These are phyloP conservation scores for Babyrousa celebensis DNA, from an alignment of 2,797 vertebrate genomes.

Conservation along the genomic window DNA sequence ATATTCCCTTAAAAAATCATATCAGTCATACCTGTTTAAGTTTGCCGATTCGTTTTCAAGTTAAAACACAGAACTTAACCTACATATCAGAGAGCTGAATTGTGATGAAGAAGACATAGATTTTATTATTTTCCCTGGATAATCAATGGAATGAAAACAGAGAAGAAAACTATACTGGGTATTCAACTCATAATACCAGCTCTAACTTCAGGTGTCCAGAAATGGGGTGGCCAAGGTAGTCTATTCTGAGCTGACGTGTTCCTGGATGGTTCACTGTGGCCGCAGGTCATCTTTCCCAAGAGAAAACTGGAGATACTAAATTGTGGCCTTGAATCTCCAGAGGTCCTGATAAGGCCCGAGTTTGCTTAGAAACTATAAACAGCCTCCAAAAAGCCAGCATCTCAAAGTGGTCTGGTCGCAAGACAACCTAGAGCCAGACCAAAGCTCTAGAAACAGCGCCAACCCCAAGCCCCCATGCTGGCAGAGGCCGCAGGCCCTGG, in stretches of 20 bases:
- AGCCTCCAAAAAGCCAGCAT: background rate
- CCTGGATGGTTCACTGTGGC: background rate
- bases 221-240: background rate
- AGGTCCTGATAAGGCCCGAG: background rate
- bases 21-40: background rate
- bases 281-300: conserved; percentile 32
- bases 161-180: background rate
- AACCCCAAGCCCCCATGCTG: background rate
- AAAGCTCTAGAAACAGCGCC: background rate
- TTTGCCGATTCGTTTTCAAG: conserved; percentile 60
- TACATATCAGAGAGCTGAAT: background rate
- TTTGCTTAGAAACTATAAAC: conserved; percentile 30
- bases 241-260: conserved; percentile 7
- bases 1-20: conserved; percentile 18
- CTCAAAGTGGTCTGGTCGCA: background rate
- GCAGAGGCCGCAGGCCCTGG: background rate
- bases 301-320: background rate
- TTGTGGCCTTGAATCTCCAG: background rate
- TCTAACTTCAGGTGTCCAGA: background rate
- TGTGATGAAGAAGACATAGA: conserved; percentile 32
- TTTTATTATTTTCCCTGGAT: conserved; percentile 10
- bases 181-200: conserved; percentile 12
- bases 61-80: conserved; percentile 38
- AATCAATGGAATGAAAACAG: background rate
- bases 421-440: background rate